Base-by-base conservation (phyloP, 1,140 invertebrate species). In the Myzus persicae region DNA sequence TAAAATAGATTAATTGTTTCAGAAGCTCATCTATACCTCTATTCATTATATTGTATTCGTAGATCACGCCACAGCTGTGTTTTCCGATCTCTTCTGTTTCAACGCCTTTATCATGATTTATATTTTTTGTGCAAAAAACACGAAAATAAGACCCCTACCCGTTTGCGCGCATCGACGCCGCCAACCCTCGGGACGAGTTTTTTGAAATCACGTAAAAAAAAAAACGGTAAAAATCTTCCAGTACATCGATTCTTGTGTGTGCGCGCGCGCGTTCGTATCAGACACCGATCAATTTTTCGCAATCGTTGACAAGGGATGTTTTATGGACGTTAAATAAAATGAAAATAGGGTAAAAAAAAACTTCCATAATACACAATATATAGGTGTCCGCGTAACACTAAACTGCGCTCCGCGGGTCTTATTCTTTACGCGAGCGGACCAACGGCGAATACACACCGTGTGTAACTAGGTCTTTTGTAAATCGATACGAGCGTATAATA, bases 211-310 rank as follows among this genome's bases (percentile, higher is more conserved):
- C 90, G 59, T 46, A 44, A 76, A 54, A 90, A 90, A 81, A 91
- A 46, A 91, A 91, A 81, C 90, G 90, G 90, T 91, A 91, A 91
- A 91, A 91, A 91, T 82, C 90, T 91, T 91, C 90, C 90, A 14
- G 59, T 91, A 91, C 90, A 91, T 91, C 42, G 90, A 82, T 82
- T 91, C 90, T 91, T 46, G 31, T 91, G 90, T 91, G n/a, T 48
- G 22, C n/a, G 42, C 54, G 42, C 36, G 88, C 24, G 4, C 38
- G 26, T 38, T 38, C 22, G 38, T 26, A 90, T 90, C 51, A 76
- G n/a, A 48, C 42, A 36, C 22, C 90, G 90, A 91, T 91, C 90
- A 38, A 91, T 91, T 46, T 91, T 91, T 18, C 31, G 42, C 31
- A 40, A 91, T 91, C 42, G 42, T 76, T 81, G 59, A 91, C 67